A percentile compares a stretch with the other conserved stretches of the same genome.
phyloP scores from a whole-genome alignment of 37 sponge, comb jelly and placozoan species.

The Geodia barretti region DNA sequence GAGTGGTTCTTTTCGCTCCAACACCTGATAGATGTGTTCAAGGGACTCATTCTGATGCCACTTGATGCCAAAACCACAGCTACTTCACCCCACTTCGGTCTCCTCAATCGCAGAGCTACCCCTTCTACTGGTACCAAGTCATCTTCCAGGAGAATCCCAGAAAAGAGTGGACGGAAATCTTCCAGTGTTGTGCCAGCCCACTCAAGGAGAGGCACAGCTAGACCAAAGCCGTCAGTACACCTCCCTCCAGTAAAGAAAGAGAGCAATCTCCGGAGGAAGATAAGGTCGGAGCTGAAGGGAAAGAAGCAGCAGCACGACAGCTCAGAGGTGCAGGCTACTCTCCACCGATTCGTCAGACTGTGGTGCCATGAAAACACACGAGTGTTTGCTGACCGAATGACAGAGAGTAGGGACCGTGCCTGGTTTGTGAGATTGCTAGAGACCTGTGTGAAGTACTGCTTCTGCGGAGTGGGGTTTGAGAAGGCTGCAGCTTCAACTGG shows the following conservation, averaged over 20 bases:
- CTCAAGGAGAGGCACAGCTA: not conserved
- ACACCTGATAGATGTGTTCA: conserved; percentile 37
- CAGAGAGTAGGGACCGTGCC: conserved; percentile 37
- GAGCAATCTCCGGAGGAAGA: not conserved
- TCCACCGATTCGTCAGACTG: conserved; percentile 51
- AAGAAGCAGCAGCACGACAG: not conserved
- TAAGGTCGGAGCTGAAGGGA: not conserved
- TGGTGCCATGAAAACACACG: conserved; percentile 82
- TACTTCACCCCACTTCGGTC: conserved; percentile 24
- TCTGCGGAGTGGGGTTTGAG: conserved; percentile 52
- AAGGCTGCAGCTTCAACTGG: conserved; percentile 3
- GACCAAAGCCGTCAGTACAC: not conserved
- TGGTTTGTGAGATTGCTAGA: conserved; percentile 77
- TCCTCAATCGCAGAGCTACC: conserved; percentile 26
- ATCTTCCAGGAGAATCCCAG: not conserved
- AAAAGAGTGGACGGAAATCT: not conserved
- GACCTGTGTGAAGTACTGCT: conserved; percentile 58
- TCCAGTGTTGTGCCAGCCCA: not conserved
- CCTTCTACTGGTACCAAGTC: not conserved
- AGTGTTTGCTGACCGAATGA: conserved; percentile 64
- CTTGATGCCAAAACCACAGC: conserved; percentile 23
- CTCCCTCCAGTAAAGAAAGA: not conserved
- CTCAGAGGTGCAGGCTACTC: conserved; percentile 11
- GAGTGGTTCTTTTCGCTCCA: conserved; percentile 43
- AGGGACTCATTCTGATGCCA: conserved; percentile 57